A percentile compares a stretch with the other conserved stretches of the same genome.
These are phyloP conservation scores for Drosophila histrio DNA, from an alignment of 2,888 invertebrate genomes.

Conservation along the genomic window DNA sequence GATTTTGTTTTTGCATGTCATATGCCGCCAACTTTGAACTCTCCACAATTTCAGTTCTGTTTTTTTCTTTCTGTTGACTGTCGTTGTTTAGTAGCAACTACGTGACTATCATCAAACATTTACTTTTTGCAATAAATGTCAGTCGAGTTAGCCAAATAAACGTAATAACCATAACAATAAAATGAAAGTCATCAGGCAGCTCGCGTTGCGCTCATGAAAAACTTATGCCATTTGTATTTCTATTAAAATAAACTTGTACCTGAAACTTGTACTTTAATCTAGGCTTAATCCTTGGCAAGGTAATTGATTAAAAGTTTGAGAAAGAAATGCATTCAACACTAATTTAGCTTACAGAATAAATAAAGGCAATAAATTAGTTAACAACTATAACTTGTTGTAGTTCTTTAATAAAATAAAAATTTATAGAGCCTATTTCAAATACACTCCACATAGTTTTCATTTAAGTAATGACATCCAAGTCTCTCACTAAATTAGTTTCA, in stretches of 20 bases:
- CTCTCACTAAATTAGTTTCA: too few relatives aligned
- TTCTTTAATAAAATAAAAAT: too few relatives aligned
- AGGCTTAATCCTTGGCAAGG: background rate
- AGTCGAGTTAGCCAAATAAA: constrained; percentile 47
- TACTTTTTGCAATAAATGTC: constrained; percentile 66
- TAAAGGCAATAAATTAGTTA: too few relatives aligned
- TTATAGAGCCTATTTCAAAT: too few relatives aligned
- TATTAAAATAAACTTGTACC: constrained; percentile 10
- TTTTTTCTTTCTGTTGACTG: constrained; percentile 26
- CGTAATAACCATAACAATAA: constrained; percentile 56
- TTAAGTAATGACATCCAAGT: too few relatives aligned
- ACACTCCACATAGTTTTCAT: too few relatives aligned
- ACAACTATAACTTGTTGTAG: too few relatives aligned
- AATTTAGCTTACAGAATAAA: too few relatives aligned
- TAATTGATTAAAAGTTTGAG: background rate
- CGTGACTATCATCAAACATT: constrained; percentile 72
- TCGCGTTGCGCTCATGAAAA: constrained; percentile 38
- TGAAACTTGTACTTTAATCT: background rate
- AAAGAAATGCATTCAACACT: too few relatives aligned
- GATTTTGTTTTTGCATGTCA: constrained; percentile 77
- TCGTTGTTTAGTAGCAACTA: constrained; percentile 55
- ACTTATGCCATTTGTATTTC: constrained; percentile 20
- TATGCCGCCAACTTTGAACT: constrained; percentile 68
- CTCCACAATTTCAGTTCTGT: constrained; percentile 22
- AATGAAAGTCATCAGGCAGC: constrained; percentile 35